Conservation (phyloP, 2,113 vertebrate genomes). For the Oxygymnocypris stewartii region DNA sequence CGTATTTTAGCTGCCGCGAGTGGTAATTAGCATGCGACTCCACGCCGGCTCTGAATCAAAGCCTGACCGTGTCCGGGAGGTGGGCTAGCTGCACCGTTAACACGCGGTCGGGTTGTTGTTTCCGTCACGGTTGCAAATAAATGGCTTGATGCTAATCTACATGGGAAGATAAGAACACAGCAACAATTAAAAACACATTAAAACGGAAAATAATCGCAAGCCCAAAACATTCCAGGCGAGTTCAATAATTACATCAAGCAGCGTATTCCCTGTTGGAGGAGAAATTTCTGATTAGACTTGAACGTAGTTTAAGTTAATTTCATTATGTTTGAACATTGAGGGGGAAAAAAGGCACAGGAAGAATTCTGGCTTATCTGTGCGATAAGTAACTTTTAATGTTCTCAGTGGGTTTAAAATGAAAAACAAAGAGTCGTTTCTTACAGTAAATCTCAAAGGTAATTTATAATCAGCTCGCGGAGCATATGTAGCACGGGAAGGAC, state of each 20-base stretch:
- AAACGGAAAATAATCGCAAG: conserved; percentile 51
- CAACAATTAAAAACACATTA: conserved; percentile 60
- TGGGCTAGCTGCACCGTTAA: conserved; percentile 43
- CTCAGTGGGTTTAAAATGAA: conserved; percentile 25
- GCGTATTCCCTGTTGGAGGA: conserved; percentile 53
- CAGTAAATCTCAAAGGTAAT: conserved; percentile 12
- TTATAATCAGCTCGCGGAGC: conserved; percentile 22
- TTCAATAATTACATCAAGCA: conserved; percentile 59
- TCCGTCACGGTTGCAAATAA: conserved; percentile 44
- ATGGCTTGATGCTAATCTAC: conserved; percentile 53
- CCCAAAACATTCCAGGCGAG: conserved; percentile 51
- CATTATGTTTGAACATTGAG: conserved; percentile 48
- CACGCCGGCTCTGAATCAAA: conserved; percentile 43
- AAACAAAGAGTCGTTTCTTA: conserved; percentile 29
- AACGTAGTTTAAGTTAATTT: conserved; percentile 55
- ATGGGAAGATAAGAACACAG: conserved; percentile 37
- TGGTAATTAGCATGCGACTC: conserved; percentile 50
- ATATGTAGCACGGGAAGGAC: conserved; percentile 30
- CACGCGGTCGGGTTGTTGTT: conserved; percentile 31
- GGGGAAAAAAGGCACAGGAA: conserved; percentile 19
- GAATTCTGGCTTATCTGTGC: conserved; percentile 11
- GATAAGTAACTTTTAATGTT: conserved; percentile 43
- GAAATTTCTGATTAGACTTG: conserved; percentile 55
- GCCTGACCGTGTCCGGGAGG: conserved; percentile 53
- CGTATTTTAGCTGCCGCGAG: conserved; percentile 45